phyloP scores from a whole-genome alignment of 1,140 invertebrate species.

The Platorchestia sp. region DNA sequence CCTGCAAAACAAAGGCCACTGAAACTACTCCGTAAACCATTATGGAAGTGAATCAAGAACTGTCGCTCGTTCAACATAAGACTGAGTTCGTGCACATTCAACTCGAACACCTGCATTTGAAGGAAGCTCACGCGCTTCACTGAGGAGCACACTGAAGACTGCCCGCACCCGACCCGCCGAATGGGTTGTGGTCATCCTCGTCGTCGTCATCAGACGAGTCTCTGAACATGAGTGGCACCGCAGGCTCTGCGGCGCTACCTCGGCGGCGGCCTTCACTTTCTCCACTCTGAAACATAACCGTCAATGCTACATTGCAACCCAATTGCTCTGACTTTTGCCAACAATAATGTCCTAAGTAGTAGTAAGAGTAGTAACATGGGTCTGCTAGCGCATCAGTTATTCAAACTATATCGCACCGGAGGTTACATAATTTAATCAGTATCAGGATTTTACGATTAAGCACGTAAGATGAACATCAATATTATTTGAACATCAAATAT shows the following conservation, averaged over 20 bases:
- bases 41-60: background rate
- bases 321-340: too few species aligned
- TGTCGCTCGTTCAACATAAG: background rate
- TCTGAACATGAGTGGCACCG: background rate
- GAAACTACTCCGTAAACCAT: background rate
- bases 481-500: too few species aligned
- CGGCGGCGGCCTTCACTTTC: constrained; percentile 11
- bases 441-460: too few species aligned
- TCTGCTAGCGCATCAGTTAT: too few species aligned
- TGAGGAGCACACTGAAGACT: constrained; percentile 4
- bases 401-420: too few species aligned
- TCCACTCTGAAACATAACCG: background rate
- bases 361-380: too few species aligned
- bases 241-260: background rate
- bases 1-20: background rate
- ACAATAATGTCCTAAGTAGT: too few species aligned
- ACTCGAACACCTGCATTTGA: background rate
- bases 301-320: too few species aligned
- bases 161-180: background rate
- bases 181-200: background rate
- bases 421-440: too few species aligned
- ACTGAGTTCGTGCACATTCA: background rate
- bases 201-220: constrained; percentile 9
- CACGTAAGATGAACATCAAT: too few species aligned
- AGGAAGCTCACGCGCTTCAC: background rate